Evolutionary conservation across 2,797 vertebrate species (phyloP).

Genomic region (Chaenodraco wilsoni): DNA sequence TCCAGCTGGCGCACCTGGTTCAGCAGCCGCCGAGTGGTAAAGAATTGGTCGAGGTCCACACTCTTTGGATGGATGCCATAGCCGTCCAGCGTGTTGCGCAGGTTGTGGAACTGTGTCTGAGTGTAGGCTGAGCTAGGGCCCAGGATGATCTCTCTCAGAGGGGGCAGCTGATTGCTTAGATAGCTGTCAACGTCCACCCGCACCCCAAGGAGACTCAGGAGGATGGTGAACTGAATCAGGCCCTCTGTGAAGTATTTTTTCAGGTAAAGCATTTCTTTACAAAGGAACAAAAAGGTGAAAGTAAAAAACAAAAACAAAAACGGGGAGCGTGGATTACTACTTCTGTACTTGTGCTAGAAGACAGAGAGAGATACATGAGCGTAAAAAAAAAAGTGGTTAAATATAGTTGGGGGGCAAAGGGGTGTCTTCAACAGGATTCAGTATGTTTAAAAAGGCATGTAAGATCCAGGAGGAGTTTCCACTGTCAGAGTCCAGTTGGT

Average conservation of each 20-base stretch:
- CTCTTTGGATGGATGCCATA: conserved; percentile 99
- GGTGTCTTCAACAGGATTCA: conserved; percentile 50
- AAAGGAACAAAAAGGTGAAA: conserved; percentile 85
- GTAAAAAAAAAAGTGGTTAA: conserved; percentile 56
- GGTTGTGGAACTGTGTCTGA: conserved; percentile 98
- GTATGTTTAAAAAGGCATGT: conserved; percentile 48
- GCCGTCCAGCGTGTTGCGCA: conserved; percentile 96
- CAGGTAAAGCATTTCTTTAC: conserved; percentile 99
- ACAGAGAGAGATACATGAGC: conserved; percentile 55
- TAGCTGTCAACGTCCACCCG: conserved; percentile 98
- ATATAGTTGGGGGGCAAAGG: conserved; percentile 41
- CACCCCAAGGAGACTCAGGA: conserved; percentile 97
- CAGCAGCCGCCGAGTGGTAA: conserved; percentile 91
- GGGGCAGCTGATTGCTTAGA: conserved; percentile 94
- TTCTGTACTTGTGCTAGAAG: conserved; percentile 50
- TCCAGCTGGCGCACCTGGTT: conserved; percentile 96
- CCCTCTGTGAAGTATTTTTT: conserved; percentile 99
- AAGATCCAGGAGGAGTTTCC: conserved; percentile 61
- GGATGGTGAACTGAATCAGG: conserved; percentile 99
- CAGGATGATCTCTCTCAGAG: conserved; percentile 97
- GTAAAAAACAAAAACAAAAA: conserved; percentile 84
- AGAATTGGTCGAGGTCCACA: conserved; percentile 96
- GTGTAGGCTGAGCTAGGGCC: conserved; percentile 99
- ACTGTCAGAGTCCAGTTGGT: conserved; percentile 64
- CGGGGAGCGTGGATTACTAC: conserved; percentile 60